Evolutionary conservation across 2,113 vertebrate species (phyloP).

Genomic region (Oncorhynchus clarkii): DNA sequence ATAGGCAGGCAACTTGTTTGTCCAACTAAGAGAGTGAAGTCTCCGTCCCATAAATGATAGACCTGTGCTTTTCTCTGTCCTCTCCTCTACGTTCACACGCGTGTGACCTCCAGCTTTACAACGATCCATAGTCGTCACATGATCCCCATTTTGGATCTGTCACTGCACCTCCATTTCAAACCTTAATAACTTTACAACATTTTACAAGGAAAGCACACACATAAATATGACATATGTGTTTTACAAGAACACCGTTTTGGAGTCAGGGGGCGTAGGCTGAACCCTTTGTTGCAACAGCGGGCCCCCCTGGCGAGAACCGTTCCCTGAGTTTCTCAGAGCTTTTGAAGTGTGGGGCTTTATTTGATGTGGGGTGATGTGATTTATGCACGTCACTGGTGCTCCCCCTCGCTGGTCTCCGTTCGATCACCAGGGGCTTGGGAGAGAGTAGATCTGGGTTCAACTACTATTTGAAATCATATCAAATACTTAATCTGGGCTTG

Average conservation of each 20-base stretch:
- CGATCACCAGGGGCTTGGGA: conserved; percentile 35
- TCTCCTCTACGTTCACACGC: conserved; percentile 17
- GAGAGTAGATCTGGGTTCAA: no score
- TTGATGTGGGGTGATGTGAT: conserved; percentile 35
- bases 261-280: conserved; percentile 26
- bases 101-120: conserved; percentile 20
- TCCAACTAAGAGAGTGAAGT: conserved; percentile 33
- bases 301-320: conserved; percentile 4
- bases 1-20: conserved; percentile 34
- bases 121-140: conserved; percentile 33
- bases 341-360: conserved; percentile 9
- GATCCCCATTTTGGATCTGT: conserved; percentile 24
- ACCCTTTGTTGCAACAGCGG: background rate
- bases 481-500: no score
- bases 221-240: conserved; percentile 31
- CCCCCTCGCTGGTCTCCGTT: conserved; percentile 14
- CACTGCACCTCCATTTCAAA: conserved; percentile 20
- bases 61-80: conserved; percentile 6
- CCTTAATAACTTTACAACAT: conserved; percentile 10
- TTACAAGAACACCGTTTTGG: conserved; percentile 6
- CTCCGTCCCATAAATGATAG: conserved; percentile 26
- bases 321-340: background rate
- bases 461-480: no score
- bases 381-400: conserved; percentile 24
- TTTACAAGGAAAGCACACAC: conserved; percentile 19